Evolutionary conservation across 2,113 vertebrate genomes (phyloP), one percentile per base, ranked within the genome.

Genomic region (Heteronetta atricapilla): DNA sequence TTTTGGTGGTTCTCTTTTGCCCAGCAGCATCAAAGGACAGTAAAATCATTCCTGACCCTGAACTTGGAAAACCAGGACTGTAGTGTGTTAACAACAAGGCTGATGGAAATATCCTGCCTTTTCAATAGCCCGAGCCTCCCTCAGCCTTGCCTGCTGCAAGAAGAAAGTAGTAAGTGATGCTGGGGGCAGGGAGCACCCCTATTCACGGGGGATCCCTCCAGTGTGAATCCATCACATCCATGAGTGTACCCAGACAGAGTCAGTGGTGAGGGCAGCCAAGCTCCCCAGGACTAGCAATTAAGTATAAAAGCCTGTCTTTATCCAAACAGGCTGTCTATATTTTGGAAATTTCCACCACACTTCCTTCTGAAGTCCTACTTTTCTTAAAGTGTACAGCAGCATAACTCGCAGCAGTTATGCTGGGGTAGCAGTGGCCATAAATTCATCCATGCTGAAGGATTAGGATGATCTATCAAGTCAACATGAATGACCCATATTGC

Each of bases 321-420:
- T 89, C 90, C 95, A 96, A 95, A 97, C n/a, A 96, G 67, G 60
- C 82, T 3, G 44, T 92, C 91, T 97, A 29, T 94, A 97, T 96
- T 98, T 97, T 97, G 96, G 96, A 98, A 98, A 97, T 97, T 98
- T 98, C 96, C 95, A 97, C 76, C 81, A 88, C 58, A 67, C 69
- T 97, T 97, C 91, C 97, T 98, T 97, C 93, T 84, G 76, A 92
- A 95, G 78, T 92, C 66, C n/a, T 96, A 28, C 70, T 96, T 92
- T 95, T 93, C 91, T 96, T 89, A 74, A 96, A 96, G 78, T 79
- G 38, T 77, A 64, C 38, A 82, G 26, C 31, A 79, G 75, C 21
- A 46, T 12, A 70, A 78, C 93, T 87, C 66, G 60, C 68, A 67
- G 40, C 73, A 62, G 33, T 23, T 79, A 19, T 52, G 70, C 64